These are phyloP conservation scores for Biston betularia DNA, from an alignment of 2,888 invertebrate genomes.

Conservation along the genomic window DNA sequence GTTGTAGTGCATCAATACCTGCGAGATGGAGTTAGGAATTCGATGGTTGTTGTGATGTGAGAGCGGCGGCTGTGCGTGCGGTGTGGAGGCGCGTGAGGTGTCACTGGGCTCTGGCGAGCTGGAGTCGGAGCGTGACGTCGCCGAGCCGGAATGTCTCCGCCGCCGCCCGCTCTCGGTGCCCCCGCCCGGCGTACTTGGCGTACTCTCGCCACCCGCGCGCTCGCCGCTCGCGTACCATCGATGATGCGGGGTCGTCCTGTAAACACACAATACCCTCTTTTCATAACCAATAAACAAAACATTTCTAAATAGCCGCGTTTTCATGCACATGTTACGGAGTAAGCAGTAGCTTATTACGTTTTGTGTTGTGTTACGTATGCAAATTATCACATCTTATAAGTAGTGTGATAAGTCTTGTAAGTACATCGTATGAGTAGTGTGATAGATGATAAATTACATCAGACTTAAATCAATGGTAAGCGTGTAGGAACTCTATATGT, in stretches of 20 bases:
- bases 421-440: too few species aligned
- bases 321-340: too few species aligned
- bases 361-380: too few species aligned
- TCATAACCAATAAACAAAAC: not conserved
- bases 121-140: constrained; percentile 82
- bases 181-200: constrained; percentile 80
- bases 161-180: constrained; percentile 76
- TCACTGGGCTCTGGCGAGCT: constrained; percentile 87
- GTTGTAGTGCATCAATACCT: constrained; percentile 50
- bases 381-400: too few species aligned
- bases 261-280: constrained; percentile 22
- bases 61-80: constrained; percentile 77
- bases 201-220: constrained; percentile 57
- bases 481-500: too few species aligned
- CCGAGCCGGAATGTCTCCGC: constrained; percentile 84
- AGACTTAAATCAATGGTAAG: too few species aligned
- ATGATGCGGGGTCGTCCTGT: constrained; percentile 66
- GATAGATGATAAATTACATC: too few species aligned
- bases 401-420: too few species aligned
- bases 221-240: constrained; percentile 80
- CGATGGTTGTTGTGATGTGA: constrained; percentile 66
- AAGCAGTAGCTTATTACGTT: too few species aligned
- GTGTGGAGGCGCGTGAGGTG: constrained; percentile 87
- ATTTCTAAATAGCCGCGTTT: not conserved
- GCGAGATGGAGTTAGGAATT: constrained; percentile 60